phyloP scores from a whole-genome alignment of 2,113 vertebrate species.

The Toxotes jaculatrix region DNA sequence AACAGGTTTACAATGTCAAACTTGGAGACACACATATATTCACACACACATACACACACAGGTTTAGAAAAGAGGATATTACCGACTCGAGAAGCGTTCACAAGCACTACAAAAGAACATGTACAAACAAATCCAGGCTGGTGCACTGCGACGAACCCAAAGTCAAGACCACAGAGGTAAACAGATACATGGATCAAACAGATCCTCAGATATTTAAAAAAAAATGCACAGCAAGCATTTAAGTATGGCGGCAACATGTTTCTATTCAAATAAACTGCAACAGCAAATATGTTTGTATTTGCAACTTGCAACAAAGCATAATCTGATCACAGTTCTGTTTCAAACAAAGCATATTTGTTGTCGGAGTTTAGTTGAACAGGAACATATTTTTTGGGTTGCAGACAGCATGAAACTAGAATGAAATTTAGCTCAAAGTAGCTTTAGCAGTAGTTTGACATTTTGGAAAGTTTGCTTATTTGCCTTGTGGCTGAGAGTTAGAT shows the following conservation, averaged over 20 bases:
- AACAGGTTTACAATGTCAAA: not conserved
- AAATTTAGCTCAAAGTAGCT: too few species aligned
- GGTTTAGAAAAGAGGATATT: constrained; percentile 3
- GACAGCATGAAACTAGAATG: too few species aligned
- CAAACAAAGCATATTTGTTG: too few species aligned
- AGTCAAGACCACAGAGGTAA: constrained; percentile 1
- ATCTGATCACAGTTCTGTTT: too few species aligned
- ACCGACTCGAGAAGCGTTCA: not conserved
- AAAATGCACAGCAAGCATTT: not conserved
- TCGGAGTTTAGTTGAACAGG: too few species aligned
- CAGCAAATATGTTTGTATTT: not conserved
- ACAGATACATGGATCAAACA: constrained; percentile 27
- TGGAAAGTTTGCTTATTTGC: too few species aligned
- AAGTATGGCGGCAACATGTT: not conserved
- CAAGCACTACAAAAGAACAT: constrained; percentile 18
- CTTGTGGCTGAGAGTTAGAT: not conserved
- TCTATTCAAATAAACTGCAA: not conserved
- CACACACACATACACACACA: not conserved
- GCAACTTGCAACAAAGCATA: too few species aligned
- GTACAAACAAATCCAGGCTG: constrained; percentile 39
- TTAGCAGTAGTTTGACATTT: too few species aligned
- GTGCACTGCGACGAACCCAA: not conserved
- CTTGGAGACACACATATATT: not conserved
- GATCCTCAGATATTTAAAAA: constrained; percentile 8
- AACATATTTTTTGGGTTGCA: too few species aligned